Evolutionary conservation across 2,113 vertebrate genomes (phyloP).

Genomic region (Catharus minimus): DNA sequence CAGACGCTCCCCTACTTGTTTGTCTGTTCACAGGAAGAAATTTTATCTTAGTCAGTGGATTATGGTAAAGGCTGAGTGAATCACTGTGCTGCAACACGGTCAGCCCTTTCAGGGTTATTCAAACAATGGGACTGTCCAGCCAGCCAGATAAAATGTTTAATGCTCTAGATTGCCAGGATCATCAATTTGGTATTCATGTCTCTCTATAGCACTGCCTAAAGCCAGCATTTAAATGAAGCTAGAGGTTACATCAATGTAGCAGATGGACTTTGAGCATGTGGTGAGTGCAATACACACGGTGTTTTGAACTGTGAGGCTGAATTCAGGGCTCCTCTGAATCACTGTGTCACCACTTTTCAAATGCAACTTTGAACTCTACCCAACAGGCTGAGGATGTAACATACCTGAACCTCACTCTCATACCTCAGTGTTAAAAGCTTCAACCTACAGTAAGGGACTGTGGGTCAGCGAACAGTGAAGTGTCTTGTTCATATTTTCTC

Average conservation of each 20-base stretch:
- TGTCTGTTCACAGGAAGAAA: conserved; percentile 76
- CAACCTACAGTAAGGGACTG: neutral
- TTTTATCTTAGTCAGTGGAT: conserved; percentile 75
- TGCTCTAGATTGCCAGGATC: conserved; percentile 75
- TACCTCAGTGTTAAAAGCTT: neutral
- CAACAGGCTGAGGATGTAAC: neutral
- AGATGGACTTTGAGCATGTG: neutral
- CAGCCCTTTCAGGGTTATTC: conserved; percentile 77
- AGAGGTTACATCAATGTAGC: conserved; percentile 12
- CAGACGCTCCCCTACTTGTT: conserved; percentile 58
- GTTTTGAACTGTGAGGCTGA: conserved; percentile 5
- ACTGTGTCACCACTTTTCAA: conserved; percentile 30
- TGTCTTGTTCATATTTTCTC: neutral
- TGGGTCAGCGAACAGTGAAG: neutral
- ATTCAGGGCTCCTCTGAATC: neutral
- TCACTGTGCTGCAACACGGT: conserved; percentile 72
- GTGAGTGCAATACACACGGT: neutral
- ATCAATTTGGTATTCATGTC: conserved; percentile 76
- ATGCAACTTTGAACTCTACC: neutral
- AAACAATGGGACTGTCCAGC: conserved; percentile 79
- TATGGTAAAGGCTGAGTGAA: conserved; percentile 73
- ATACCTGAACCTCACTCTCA: neutral
- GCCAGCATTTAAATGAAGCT: conserved; percentile 13
- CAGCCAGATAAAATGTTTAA: conserved; percentile 74
- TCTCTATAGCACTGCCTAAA: conserved; percentile 43